A percentile compares a stretch with the other conserved stretches of the same genome.
Conservation (phyloP, 2,113 vertebrate genomes). For the Erpornis zantholeuca region DNA sequence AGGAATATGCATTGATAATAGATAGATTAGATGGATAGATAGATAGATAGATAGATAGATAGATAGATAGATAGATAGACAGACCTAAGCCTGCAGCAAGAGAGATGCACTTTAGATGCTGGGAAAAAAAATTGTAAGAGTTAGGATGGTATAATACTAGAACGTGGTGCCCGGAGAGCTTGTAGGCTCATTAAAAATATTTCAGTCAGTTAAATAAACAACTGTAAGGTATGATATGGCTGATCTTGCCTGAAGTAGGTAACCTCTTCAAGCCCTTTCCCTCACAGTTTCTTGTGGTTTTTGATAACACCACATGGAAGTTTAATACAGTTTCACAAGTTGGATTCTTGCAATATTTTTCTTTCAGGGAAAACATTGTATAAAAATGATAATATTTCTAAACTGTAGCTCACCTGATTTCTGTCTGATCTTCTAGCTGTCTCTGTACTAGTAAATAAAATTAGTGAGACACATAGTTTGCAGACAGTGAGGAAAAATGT, state of each 20-base stretch:
- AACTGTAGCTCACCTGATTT: neutral
- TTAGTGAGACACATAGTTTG: neutral
- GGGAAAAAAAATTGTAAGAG: neutral
- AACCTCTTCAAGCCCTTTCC: neutral
- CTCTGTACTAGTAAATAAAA: neutral
- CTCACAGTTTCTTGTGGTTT: neutral
- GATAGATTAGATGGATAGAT: neutral
- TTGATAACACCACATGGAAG: neutral
- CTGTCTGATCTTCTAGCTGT: neutral
- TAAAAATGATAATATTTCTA: neutral
- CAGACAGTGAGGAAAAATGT: neutral
- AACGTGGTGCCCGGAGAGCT: fast-evolving
- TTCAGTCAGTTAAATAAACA: neutral
- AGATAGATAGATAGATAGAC: neutral
- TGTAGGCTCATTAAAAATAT: neutral
- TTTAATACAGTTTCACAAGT: neutral
- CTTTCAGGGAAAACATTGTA: neutral
- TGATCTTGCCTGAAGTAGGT: neutral
- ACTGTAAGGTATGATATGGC: neutral
- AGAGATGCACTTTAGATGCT: neutral
- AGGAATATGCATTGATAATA: neutral
- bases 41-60: neutral
- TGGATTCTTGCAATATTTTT: neutral
- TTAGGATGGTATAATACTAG: neutral
- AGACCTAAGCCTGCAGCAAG: neutral